Base-by-base conservation (phyloP, 1,140 invertebrate genomes). In the Bombyx mori region DNA sequence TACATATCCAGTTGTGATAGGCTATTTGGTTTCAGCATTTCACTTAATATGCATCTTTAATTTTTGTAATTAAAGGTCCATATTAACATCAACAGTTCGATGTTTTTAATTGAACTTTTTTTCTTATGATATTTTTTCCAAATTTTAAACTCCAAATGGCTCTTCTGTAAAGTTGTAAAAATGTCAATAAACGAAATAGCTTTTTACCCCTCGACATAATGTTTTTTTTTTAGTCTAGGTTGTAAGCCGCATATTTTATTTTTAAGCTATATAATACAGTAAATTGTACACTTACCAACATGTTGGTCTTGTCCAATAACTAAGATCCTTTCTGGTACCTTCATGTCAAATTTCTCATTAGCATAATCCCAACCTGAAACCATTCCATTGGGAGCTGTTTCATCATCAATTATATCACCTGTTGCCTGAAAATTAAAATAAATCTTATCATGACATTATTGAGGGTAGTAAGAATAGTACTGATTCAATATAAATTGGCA, bases 321-420 rank as follows among this genome's bases (percentile, higher is more conserved):
- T 62, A 97, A 88, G 81, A 97, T 97, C 73, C 95, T 90, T 67
- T 97, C 95, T n/a, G 96, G 96, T 42, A 97, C 95, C 75, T 92
- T 92, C 96, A 97, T 97, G 63, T 94, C 91, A 79, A 94, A 91
- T 86, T 94, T 94, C 64, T 95, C 93, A 75, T 88, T 88, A 9
- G 75, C 77, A 69, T 91, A 91, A 69, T 90, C 91, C 93, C 93
- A 94, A 43, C 82, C 88, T 57, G 89, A 86, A 42, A 88, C 85
- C 8, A 89, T 53, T 18, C 90, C 90, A 82, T 92, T 92, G 44
- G 88, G 89, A 57, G 89, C 61, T 61, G 89, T 88, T 44, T 94
- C 91, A 51, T 93, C 90, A 68, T 91, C 91, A 60, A 90, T 91
- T 60, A 91, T 91, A 63, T 91, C 92, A 9, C 92, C 92, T 61